Conservation (phyloP, 2,113 vertebrate genomes). For the Anoura caudifer region DNA sequence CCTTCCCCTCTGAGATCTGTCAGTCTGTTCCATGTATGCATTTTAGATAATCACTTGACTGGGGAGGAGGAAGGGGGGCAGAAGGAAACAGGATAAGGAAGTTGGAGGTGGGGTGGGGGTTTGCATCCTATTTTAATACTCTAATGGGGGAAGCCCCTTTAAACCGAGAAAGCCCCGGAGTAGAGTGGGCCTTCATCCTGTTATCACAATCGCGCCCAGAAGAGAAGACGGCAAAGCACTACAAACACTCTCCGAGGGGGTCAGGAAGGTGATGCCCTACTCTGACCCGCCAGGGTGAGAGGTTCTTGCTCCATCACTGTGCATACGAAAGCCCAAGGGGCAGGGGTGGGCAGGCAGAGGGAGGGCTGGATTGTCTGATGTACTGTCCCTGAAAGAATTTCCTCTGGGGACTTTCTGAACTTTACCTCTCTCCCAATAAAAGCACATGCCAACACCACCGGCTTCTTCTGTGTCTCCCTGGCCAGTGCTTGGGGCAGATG, state of each 20-base stretch:
- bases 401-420: constrained; percentile 26
- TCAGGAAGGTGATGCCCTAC: constrained; percentile 10
- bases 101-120: not conserved
- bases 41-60: constrained; percentile 30
- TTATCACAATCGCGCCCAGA: constrained; percentile 41
- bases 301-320: not conserved
- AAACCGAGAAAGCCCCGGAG: constrained; percentile 28
- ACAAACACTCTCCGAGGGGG: not conserved
- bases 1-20: no score
- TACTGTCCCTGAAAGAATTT: not conserved
- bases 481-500: not conserved
- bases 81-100: not conserved
- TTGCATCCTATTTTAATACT: constrained; percentile 5
- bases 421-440: constrained; percentile 50
- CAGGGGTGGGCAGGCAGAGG: not conserved
- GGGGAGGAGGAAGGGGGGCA: not conserved
- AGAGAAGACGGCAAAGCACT: not conserved
- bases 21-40: no score
- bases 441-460: not conserved
- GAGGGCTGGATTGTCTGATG: not conserved
- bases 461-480: not conserved
- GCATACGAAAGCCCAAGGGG: not conserved
- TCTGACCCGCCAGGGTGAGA: not conserved
- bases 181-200: not conserved
- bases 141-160: constrained; percentile 10